Conservation (phyloP, 2,113 vertebrate genomes). For the Empidonax alnorum region DNA sequence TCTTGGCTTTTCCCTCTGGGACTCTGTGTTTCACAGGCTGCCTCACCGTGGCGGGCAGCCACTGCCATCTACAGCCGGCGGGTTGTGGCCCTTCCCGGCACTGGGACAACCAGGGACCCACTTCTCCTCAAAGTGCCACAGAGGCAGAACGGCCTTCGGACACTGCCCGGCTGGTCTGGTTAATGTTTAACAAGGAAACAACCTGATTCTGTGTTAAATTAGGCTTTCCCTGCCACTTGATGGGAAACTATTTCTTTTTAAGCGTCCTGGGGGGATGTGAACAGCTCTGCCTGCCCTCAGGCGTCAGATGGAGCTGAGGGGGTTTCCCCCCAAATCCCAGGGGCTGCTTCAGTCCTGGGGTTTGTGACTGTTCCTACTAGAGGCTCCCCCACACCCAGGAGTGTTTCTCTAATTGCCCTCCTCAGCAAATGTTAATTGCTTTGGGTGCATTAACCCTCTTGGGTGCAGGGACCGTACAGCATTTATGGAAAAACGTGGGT, state of each 20-base stretch:
- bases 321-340: neutral
- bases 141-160: fast-evolving
- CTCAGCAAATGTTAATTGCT: neutral
- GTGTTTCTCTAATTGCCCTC: neutral
- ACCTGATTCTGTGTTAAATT: neutral
- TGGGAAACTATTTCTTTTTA: neutral
- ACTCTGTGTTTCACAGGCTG: neutral
- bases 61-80: constrained; percentile 32
- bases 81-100: neutral
- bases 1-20: neutral
- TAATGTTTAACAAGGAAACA: neutral
- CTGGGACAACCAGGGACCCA: neutral
- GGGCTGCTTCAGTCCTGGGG: no score
- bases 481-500: neutral
- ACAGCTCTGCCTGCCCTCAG: fast-evolving
- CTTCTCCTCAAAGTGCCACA: neutral
- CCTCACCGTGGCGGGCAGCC: neutral
- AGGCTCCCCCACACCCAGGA: neutral
- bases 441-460: neutral
- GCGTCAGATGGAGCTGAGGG: fast-evolving
- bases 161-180: fast-evolving
- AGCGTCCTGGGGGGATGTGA: fast-evolving
- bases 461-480: fast-evolving
- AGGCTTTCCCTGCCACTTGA: fast-evolving
- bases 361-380: fast-evolving